A percentile compares a stretch with the other conserved stretches of the same genome.
These are phyloP conservation scores for Drosophila pruinosa DNA, from an alignment of 1,140 invertebrate species.

Conservation along the genomic window DNA sequence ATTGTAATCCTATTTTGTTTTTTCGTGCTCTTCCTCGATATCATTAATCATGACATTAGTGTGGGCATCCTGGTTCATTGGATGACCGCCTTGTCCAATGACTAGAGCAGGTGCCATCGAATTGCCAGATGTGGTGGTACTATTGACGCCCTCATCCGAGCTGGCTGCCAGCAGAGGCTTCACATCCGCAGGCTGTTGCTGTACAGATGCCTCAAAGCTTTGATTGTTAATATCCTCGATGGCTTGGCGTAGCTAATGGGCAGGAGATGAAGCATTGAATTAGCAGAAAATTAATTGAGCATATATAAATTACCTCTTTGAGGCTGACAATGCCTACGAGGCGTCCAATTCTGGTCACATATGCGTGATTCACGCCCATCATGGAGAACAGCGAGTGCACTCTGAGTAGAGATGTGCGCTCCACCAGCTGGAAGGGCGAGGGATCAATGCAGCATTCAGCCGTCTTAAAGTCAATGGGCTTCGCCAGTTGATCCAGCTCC, in stretches of 20 bases:
- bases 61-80: neutral
- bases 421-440: conserved; percentile 99
- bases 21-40: neutral
- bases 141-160: conserved; percentile 71
- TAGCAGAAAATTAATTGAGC: neutral
- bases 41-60: conserved; percentile 9
- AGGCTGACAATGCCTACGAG: conserved; percentile 97
- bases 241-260: conserved; percentile 89
- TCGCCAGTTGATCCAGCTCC: conserved; percentile 94
- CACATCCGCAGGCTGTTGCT: conserved; percentile 46
- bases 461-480: conserved; percentile 91
- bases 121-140: conserved; percentile 73
- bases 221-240: conserved; percentile 94
- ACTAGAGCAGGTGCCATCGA: conserved; percentile 20
- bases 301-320: conserved; percentile 89
- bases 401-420: conserved; percentile 97
- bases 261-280: conserved; percentile 13
- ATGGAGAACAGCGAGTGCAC: conserved; percentile 99
- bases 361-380: conserved; percentile 97
- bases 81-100: neutral
- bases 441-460: conserved; percentile 92
- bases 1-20: conserved; percentile 1
- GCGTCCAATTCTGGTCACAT: conserved; percentile 97
- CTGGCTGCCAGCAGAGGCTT: conserved; percentile 56
- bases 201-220: conserved; percentile 83